phyloP scores from a whole-genome alignment of 2,888 invertebrate genomes.

The Clistopyga incitator region DNA sequence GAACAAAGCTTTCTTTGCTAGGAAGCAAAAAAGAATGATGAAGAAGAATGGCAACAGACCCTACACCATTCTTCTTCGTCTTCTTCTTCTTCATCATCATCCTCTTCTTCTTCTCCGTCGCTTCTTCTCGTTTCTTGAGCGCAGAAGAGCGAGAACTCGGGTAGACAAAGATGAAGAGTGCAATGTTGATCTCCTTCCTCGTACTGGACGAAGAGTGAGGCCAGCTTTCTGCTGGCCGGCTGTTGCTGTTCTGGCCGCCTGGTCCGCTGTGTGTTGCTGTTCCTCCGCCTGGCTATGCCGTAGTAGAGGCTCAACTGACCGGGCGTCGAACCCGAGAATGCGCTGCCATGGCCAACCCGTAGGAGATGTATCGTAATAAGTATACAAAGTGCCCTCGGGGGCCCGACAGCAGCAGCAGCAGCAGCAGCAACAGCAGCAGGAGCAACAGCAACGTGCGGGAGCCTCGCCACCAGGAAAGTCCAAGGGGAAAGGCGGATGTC shows the following conservation, averaged over 20 bases:
- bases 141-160: neutral
- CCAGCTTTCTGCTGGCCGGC: slow-evolving; percentile 20
- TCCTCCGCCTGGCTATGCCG: slow-evolving; percentile 37
- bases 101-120: slow-evolving; percentile 19
- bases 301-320: slow-evolving; percentile 77
- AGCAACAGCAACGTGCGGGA: slow-evolving; percentile 33
- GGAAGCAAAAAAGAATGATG: no score
- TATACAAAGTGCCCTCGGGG: slow-evolving; percentile 76
- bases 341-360: slow-evolving; percentile 67
- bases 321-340: slow-evolving; percentile 82
- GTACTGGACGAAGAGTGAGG: slow-evolving; percentile 56
- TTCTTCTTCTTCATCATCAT: slow-evolving; percentile 18
- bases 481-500: slow-evolving; percentile 50
- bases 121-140: neutral
- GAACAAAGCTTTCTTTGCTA: no score
- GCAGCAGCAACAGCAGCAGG: no score
- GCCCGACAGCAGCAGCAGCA: slow-evolving; percentile 46
- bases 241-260: slow-evolving; percentile 44
- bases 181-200: slow-evolving; percentile 59
- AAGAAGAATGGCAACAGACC: no score
- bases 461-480: slow-evolving; percentile 51
- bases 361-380: slow-evolving; percentile 80
- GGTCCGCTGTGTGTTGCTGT: slow-evolving; percentile 32
- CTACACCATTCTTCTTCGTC: slow-evolving; percentile 31
- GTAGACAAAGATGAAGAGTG: slow-evolving; percentile 27